phyloP scores from a whole-genome alignment of 2,888 invertebrate species.

The Noctua janthina region DNA sequence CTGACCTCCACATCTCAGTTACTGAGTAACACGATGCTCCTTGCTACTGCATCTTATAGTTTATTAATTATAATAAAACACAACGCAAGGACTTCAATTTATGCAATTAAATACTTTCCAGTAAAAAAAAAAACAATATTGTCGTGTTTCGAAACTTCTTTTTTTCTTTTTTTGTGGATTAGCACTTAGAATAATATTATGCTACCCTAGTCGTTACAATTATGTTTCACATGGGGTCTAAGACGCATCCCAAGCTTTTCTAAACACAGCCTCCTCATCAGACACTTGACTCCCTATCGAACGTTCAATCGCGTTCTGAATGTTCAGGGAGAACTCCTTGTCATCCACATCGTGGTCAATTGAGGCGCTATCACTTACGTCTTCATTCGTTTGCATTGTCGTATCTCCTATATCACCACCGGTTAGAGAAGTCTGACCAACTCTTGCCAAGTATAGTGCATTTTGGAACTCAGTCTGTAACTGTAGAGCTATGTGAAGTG shows the following conservation, averaged over 20 bases:
- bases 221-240: neutral
- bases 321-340: conserved; percentile 14
- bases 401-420: conserved; percentile 5
- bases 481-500: conserved; percentile 28
- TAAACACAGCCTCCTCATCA: neutral
- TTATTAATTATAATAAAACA: neutral
- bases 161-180: no score
- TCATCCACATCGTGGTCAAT: conserved; percentile 26
- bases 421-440: neutral
- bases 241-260: neutral
- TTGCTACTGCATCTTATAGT: no score
- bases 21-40: neutral
- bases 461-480: conserved; percentile 35
- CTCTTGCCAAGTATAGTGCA: conserved; percentile 37
- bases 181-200: neutral
- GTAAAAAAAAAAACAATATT: neutral
- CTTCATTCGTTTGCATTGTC: conserved; percentile 9
- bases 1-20: neutral
- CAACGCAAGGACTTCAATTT: no score
- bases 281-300: neutral
- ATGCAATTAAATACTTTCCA: neutral
- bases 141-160: neutral
- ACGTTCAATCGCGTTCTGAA: neutral
- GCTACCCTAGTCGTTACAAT: neutral
- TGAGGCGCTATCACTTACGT: conserved; percentile 1